Percentiles rank a stretch among this genome's conserved stretches.
Evolutionary conservation across 1,140 invertebrate species (phyloP).

Genomic region (Ips nitidus): DNA sequence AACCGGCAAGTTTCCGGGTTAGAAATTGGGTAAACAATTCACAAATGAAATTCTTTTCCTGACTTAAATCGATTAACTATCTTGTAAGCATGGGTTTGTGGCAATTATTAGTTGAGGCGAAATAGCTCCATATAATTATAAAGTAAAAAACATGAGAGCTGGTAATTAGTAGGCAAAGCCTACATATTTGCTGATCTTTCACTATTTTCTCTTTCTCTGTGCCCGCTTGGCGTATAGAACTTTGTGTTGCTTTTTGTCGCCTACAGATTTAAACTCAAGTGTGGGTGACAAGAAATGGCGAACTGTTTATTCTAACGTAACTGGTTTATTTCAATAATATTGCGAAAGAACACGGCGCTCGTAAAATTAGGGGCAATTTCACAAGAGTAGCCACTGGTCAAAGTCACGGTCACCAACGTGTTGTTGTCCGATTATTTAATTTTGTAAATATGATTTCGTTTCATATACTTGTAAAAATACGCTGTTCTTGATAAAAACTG

Average conservation of each 20-base stretch:
- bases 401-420: constrained; percentile 17
- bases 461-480: background rate
- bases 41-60: no score
- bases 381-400: constrained; percentile 12
- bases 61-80: no score
- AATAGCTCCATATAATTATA: constrained; percentile 26
- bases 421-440: constrained; percentile 1
- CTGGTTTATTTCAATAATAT: constrained; percentile 21
- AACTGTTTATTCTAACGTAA: constrained; percentile 10
- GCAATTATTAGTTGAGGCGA: constrained; percentile 20
- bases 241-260: background rate
- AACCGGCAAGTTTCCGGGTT: no score
- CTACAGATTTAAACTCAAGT: constrained; percentile 15
- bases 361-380: constrained; percentile 17
- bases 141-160: constrained; percentile 28
- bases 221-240: constrained; percentile 13
- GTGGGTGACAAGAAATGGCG: constrained; percentile 10
- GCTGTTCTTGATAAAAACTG: no score
- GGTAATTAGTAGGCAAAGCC: constrained; percentile 15
- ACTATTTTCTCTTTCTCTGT: constrained; percentile 32
- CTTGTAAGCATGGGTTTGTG: background rate
- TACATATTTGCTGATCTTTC: constrained; percentile 29
- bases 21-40: no score
- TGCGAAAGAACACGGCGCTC: constrained; percentile 8
- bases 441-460: constrained; percentile 2